A percentile compares a stretch with the other conserved stretches of the same genome.
These are phyloP conservation scores for Triplophysa siluroides DNA, from an alignment of 2,113 vertebrate genomes.

Conservation along the genomic window DNA sequence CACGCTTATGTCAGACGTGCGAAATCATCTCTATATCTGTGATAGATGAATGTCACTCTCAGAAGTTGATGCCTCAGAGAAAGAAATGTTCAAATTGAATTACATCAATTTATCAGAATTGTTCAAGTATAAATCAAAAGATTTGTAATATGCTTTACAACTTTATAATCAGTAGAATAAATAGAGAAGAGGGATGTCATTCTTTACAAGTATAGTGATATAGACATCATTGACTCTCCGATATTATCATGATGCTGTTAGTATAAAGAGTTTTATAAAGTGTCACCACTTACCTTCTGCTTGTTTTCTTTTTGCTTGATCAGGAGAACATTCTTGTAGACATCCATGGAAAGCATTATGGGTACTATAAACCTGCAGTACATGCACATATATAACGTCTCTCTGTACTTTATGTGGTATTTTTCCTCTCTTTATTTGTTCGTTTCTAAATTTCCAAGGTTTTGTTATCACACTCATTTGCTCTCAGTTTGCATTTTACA, in stretches of 20 bases:
- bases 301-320: conserved; percentile 8
- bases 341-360: background rate
- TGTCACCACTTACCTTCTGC: background rate
- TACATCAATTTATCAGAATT: background rate
- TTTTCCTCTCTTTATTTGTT: background rate
- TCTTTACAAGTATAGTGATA: background rate
- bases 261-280: background rate
- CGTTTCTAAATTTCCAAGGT: background rate
- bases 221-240: background rate
- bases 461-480: background rate
- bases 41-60: conserved; percentile 26
- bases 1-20: conserved; percentile 8
- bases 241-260: background rate
- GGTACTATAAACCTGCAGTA: background rate
- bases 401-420: background rate
- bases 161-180: background rate
- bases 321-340: background rate
- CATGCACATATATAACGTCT: background rate
- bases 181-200: background rate
- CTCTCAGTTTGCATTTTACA: conserved; percentile 34
- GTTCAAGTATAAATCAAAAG: background rate
- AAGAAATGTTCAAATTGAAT: background rate
- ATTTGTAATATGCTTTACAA: background rate
- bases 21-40: conserved; percentile 17
- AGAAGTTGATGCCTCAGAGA: background rate